Conservation (phyloP, 1,140 invertebrate genomes). For the Drosophila sturtevanti region DNA sequence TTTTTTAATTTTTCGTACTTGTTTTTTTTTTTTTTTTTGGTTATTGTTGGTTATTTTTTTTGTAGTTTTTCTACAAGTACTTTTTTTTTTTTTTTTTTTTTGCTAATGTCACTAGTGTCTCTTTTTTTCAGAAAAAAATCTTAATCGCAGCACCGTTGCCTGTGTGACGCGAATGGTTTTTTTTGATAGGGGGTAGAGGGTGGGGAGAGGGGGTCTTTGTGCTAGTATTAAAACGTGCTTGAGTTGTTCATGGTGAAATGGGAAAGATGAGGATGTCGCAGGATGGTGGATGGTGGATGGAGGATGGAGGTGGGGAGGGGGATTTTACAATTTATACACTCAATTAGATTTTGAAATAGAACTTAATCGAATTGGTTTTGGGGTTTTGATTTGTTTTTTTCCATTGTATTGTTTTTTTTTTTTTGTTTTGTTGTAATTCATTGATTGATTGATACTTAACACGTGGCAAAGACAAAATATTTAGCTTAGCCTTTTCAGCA, state of each 20-base stretch:
- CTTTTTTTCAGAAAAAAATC: conserved; percentile 75
- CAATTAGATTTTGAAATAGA: conserved; percentile 1
- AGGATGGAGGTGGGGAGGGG: background rate
- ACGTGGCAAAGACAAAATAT: background rate
- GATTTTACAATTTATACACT: conserved; percentile 28
- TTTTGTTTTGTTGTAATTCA: conserved; percentile 7
- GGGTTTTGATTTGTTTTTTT: background rate
- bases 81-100: conserved; percentile 55
- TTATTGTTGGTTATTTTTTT: conserved; percentile 52
- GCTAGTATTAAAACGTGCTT: conserved; percentile 3
- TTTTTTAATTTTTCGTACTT: conserved; percentile 25
- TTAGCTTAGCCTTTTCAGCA: background rate
- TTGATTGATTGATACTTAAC: conserved; percentile 24
- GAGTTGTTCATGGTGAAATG: background rate
- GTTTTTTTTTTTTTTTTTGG: conserved; percentile 47
- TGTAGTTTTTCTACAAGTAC: conserved; percentile 54
- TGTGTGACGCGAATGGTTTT: conserved; percentile 48
- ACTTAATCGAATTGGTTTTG: conserved; percentile 31
- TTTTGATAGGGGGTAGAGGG: conserved; percentile 15
- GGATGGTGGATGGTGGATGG: no score
- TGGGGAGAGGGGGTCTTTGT: background rate
- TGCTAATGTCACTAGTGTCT: conserved; percentile 82
- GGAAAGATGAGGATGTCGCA: conserved; percentile 20
- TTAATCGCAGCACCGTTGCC: conserved; percentile 77
- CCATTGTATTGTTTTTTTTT: background rate